Percentiles rank a stretch among this genome's conserved stretches.
phyloP scores from a whole-genome alignment of 2,113 vertebrate genomes.

The Hystrix cristata region DNA sequence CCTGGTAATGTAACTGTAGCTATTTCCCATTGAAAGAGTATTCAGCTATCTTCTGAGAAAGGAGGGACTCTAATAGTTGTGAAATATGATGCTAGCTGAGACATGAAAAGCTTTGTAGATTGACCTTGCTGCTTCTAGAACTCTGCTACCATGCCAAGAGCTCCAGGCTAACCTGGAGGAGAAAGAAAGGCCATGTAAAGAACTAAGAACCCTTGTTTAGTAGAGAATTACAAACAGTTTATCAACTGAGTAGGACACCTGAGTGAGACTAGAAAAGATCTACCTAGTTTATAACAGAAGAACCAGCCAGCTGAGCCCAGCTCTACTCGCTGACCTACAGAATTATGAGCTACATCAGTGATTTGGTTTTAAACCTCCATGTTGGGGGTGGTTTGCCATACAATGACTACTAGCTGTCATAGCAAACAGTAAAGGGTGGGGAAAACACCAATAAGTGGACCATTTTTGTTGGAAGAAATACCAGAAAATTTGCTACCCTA shows the following conservation, averaged over 20 bases:
- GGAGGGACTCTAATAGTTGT: background rate
- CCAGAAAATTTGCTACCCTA: background rate
- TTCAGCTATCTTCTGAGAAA: background rate
- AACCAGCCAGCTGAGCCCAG: background rate
- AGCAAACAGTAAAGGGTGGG: background rate
- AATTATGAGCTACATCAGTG: background rate
- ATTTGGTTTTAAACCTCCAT: background rate
- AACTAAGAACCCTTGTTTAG: background rate
- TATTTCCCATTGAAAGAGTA: background rate
- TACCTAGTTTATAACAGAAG: background rate
- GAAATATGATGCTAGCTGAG: background rate
- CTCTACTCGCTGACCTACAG: background rate
- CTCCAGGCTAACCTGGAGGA: background rate
- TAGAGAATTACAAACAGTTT: background rate
- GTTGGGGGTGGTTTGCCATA: background rate
- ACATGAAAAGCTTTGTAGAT: background rate
- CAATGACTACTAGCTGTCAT: background rate
- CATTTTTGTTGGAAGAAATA: background rate
- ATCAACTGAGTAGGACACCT: background rate
- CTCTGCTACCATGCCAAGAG: no score
- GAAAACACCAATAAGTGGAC: background rate
- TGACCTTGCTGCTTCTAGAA: background rate
- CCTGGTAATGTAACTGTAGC: background rate
- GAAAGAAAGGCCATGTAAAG: background rate
- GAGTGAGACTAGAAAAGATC: background rate